These are phyloP conservation scores for Octopus bimaculoides DNA, from an alignment of 1,140 invertebrate genomes.

Conservation along the genomic window DNA sequence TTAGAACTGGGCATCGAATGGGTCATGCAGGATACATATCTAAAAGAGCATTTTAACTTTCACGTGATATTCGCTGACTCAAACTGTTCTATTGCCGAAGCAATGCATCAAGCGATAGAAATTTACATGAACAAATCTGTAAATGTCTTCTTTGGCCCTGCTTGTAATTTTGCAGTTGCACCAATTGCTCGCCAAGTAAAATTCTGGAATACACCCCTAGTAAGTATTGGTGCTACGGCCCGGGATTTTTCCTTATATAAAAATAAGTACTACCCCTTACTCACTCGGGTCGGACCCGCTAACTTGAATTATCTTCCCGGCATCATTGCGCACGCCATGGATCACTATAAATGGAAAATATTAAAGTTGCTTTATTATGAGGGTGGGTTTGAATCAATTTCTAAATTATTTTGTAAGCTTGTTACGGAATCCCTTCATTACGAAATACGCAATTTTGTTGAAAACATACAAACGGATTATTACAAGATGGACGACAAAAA, in stretches of 20 bases:
- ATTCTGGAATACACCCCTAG: slow-evolving; percentile 26
- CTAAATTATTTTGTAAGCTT: too few relatives aligned
- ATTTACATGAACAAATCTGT: slow-evolving; percentile 20
- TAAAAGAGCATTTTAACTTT: too few relatives aligned
- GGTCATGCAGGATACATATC: too few relatives aligned
- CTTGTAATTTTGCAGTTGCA: slow-evolving; percentile 87
- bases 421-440: too few relatives aligned
- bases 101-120: slow-evolving; percentile 20
- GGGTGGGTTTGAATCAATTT: slow-evolving; percentile 46
- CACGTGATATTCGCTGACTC: background rate
- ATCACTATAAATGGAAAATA: slow-evolving; percentile 66
- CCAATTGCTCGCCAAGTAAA: slow-evolving; percentile 69
- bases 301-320: slow-evolving; percentile 69
- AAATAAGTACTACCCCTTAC: too few relatives aligned
- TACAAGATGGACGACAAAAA: too few relatives aligned
- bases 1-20: too few relatives aligned
- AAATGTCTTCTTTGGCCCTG: slow-evolving; percentile 84
- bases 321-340: slow-evolving; percentile 68
- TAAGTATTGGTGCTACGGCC: slow-evolving; percentile 26
- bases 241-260: slow-evolving; percentile 62
- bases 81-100: background rate
- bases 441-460: too few relatives aligned
- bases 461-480: too few relatives aligned
- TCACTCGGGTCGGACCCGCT: slow-evolving; percentile 83
- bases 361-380: slow-evolving; percentile 71